Evolutionary conservation across 2,797 vertebrate species (phyloP).

Genomic region (Alca torda): DNA sequence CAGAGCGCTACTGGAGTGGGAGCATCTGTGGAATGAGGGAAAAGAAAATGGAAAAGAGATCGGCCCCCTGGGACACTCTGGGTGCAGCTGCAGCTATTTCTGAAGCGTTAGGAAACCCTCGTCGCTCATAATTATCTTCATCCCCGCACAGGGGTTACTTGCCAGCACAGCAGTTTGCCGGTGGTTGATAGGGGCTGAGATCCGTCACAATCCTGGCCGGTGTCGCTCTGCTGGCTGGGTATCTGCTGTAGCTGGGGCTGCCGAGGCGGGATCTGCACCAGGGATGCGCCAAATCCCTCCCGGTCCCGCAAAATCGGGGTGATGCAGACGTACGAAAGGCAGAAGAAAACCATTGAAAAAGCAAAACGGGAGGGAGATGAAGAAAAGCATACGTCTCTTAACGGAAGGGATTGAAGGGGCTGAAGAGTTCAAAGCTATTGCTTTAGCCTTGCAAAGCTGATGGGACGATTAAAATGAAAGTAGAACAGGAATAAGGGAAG

Average conservation of each 20-base stretch:
- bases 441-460: neutral
- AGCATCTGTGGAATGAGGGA: neutral
- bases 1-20: neutral
- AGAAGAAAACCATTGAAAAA: neutral
- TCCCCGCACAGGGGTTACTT: neutral
- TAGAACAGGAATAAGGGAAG: neutral
- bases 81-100: neutral
- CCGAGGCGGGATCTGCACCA: neutral
- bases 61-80: neutral
- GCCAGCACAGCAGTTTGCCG: neutral
- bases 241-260: neutral
- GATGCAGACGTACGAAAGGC: rapidly evolving
- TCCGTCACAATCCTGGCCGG: neutral
- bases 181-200: neutral
- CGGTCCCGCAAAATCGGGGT: neutral
- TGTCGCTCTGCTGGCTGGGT: neutral
- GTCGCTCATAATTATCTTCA: neutral
- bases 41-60: neutral
- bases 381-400: neutral
- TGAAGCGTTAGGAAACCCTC: neutral
- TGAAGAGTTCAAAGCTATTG: neutral
- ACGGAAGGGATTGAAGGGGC: neutral
- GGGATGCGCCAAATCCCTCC: neutral
- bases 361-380: neutral
- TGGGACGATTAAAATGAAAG: neutral